phyloP scores from a whole-genome alignment of 2,888 invertebrate species.

The Globia sparganii region DNA sequence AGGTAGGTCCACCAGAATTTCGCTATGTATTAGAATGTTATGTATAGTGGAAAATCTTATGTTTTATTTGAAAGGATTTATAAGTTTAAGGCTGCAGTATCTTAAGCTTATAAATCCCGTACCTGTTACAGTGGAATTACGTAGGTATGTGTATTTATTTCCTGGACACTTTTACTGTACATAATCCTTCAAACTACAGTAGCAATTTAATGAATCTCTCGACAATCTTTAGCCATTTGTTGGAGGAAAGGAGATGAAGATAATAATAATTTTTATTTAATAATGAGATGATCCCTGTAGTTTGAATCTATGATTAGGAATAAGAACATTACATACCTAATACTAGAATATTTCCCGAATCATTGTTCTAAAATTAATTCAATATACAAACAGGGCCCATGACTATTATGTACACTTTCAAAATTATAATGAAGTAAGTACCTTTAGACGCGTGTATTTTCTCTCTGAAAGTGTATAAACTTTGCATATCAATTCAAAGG shows the following conservation, averaged over 20 bases:
- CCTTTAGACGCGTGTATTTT: constrained; percentile 6
- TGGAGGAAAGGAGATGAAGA: neutral
- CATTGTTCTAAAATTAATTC: neutral
- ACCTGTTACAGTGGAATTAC: neutral
- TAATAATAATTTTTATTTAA: neutral
- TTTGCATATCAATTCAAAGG: constrained; percentile 37
- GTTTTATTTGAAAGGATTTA: neutral
- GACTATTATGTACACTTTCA: neutral
- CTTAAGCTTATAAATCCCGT: neutral
- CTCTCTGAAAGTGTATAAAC: constrained; percentile 11
- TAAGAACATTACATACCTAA: neutral
- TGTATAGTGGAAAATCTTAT: neutral
- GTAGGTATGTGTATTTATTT: constrained; percentile 6
- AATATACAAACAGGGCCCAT: neutral
- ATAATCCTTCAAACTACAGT: neutral
- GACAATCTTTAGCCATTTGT: no score
- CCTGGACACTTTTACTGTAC: neutral
- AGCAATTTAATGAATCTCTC: neutral
- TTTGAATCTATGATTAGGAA: neutral
- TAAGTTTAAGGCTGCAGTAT: neutral
- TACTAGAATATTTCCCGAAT: neutral
- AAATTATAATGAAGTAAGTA: constrained; percentile 2
- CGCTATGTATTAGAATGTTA: constrained; percentile 1
- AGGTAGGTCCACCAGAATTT: constrained; percentile 17
- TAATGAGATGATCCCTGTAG: neutral